Conservation (phyloP, 2,797 vertebrate genomes). For the Galagoides demidoff region DNA sequence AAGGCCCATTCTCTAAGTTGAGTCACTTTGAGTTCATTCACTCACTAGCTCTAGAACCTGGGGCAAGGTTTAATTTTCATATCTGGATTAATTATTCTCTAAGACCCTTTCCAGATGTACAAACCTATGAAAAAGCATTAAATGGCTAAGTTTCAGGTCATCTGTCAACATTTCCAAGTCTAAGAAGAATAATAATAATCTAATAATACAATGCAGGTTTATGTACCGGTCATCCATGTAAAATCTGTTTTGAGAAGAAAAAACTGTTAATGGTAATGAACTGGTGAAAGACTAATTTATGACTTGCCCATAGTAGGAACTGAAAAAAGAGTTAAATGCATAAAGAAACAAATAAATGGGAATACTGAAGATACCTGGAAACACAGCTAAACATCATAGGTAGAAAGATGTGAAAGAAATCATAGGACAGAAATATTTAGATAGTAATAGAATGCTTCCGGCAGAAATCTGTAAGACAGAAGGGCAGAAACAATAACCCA, state of each 20-base stretch:
- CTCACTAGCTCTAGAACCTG: neutral
- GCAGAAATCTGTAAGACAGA: neutral
- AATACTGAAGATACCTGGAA: neutral
- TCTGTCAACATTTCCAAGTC: neutral
- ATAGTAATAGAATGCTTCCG: neutral
- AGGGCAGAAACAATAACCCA: neutral
- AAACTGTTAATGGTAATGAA: neutral
- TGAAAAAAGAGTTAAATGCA: neutral
- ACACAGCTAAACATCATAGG: neutral
- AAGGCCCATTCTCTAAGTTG: neutral
- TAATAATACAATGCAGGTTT: neutral
- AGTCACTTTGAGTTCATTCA: neutral
- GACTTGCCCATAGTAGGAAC: neutral
- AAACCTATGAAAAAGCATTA: constrained; percentile 22
- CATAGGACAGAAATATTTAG: neutral
- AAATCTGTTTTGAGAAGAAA: constrained; percentile 25
- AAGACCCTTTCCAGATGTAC: neutral
- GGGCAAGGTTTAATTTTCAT: neutral
- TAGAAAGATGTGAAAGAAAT: neutral
- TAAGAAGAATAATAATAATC: neutral
- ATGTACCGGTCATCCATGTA: neutral
- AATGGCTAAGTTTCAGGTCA: neutral
- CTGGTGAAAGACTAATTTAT: neutral
- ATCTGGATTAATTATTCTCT: neutral
- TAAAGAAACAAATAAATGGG: neutral